Conservation (phyloP, 1,140 invertebrate species). For the Piezodorus guildinii region DNA sequence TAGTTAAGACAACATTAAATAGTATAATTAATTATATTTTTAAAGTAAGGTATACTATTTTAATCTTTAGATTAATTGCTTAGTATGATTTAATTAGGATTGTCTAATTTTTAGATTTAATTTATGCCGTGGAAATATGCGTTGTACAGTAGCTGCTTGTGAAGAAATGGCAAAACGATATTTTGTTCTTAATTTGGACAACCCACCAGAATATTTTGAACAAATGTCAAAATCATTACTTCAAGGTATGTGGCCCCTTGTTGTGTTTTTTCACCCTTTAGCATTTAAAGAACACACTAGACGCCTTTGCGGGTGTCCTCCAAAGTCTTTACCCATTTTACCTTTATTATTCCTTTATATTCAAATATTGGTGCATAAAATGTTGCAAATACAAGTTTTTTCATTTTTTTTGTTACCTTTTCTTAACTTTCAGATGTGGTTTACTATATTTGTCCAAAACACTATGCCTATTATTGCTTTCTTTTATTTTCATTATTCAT, state of each 20-base stretch:
- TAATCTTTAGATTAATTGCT: too few relatives aligned
- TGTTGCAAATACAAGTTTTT: conserved; percentile 33
- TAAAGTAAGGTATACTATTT: too few relatives aligned
- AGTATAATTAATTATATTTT: too few relatives aligned
- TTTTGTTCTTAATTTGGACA: conserved; percentile 34
- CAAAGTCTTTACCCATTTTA: conserved; percentile 24
- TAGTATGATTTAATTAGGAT: too few relatives aligned
- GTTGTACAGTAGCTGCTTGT: conserved; percentile 37
- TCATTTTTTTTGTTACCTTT: conserved; percentile 33
- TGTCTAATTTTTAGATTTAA: conserved; percentile 39
- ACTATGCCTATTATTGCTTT: conserved; percentile 1
- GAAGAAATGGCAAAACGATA: conserved; percentile 34
- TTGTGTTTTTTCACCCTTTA: conserved; percentile 34
- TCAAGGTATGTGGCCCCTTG: conserved; percentile 37
- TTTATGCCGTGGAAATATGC: conserved; percentile 36
- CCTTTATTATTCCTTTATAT: conserved; percentile 36
- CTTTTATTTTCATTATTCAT: background rate
- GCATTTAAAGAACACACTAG: conserved; percentile 36
- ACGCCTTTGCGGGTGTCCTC: conserved; percentile 23
- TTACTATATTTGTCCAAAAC: conserved; percentile 32
- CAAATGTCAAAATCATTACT: conserved; percentile 37
- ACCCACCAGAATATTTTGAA: conserved; percentile 39
- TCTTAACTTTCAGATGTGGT: conserved; percentile 37
- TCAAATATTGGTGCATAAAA: conserved; percentile 35
- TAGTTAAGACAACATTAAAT: too few relatives aligned